Evolutionary conservation across 35 echinoderm and acorn worm species (phyloP), one percentile per base, ranked within the genome.

Genomic region (Stichopus chloronotus): DNA sequence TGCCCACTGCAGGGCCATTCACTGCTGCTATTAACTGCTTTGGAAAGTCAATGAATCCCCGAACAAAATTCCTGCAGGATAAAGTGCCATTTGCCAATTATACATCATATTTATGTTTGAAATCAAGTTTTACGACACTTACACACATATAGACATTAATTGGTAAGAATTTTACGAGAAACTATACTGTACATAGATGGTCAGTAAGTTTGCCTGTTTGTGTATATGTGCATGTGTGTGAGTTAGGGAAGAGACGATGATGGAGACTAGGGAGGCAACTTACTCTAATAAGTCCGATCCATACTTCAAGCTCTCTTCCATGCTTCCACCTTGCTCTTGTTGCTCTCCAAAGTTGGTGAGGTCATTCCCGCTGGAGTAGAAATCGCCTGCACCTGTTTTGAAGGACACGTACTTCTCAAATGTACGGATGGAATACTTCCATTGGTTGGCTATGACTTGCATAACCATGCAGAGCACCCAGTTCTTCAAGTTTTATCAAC

Each of bases 1-100:
- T 90, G 68, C 97, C 97, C 9, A 99, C 88, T 10, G 97, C 97
- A 59, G 97, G 97, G 24, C 97, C 97, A 92, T 99, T 99, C 5
- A 99, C 95, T 53, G 92, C 94, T 55, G 65, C 95, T 58, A 99
- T 93, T 63, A 99, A 78, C 58, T 94, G 97, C 78, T 99, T 99
- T 8, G 97, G 97, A 93, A 94, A 99, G 74, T 99, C 97, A 20
- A 99, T 95, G 72, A 99, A 99, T 12, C 93, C 93, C 25, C 87
- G 61, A 7, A 99, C 90, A 92, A 96, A 99, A 14, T 56, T 87
- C 59, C 97, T 99, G 93, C 25, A 84, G 72, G 79, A 91, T 7
- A 86, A 88, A 80, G 78, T 88, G 72, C 23, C 30, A 43, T 43
- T 43, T 25, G 8, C 43, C 13, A 82, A 25, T 72, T 72, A 72